A percentile compares a stretch with the other conserved stretches of the same genome.
Conservation (phyloP, 2,888 invertebrate genomes). For the Pocota personata region DNA sequence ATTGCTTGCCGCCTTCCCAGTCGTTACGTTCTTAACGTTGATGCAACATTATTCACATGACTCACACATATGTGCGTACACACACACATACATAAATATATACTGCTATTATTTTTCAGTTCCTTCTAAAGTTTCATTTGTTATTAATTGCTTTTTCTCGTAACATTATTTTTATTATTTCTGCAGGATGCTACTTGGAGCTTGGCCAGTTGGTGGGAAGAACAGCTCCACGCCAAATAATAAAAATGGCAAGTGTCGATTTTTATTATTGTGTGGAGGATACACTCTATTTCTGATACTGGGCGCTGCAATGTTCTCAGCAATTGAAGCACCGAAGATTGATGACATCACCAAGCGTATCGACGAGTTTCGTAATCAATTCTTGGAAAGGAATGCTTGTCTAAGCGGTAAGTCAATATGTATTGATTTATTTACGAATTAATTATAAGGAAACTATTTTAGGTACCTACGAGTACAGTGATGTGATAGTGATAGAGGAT, state of each 20-base stretch:
- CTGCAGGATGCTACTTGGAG: slow-evolving; percentile 78
- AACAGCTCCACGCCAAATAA: slow-evolving; percentile 77
- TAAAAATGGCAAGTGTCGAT: slow-evolving; percentile 81
- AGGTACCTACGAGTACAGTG: background rate
- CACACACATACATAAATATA: background rate
- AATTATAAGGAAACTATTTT: background rate
- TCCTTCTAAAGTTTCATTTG: slow-evolving; percentile 29
- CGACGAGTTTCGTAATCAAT: slow-evolving; percentile 84
- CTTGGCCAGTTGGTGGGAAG: slow-evolving; percentile 78
- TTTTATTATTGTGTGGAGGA: slow-evolving; percentile 82
- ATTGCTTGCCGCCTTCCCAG: background rate
- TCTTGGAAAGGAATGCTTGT: slow-evolving; percentile 86
- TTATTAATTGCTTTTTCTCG: slow-evolving; percentile 52
- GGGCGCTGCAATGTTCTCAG: slow-evolving; percentile 91
- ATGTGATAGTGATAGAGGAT: background rate
- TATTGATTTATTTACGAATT: background rate
- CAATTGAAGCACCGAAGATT: slow-evolving; percentile 90
- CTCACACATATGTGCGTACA: background rate
- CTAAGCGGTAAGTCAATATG: slow-evolving; percentile 85
- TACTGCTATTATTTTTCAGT: background rate
- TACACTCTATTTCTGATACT: slow-evolving; percentile 86
- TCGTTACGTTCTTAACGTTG: slow-evolving; percentile 4
- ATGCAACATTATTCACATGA: slow-evolving; percentile 18
- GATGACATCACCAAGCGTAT: slow-evolving; percentile 85
- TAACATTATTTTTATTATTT: slow-evolving; percentile 30